phyloP scores from a whole-genome alignment of 2,113 vertebrate species.

The Peromyscus maniculatus region DNA sequence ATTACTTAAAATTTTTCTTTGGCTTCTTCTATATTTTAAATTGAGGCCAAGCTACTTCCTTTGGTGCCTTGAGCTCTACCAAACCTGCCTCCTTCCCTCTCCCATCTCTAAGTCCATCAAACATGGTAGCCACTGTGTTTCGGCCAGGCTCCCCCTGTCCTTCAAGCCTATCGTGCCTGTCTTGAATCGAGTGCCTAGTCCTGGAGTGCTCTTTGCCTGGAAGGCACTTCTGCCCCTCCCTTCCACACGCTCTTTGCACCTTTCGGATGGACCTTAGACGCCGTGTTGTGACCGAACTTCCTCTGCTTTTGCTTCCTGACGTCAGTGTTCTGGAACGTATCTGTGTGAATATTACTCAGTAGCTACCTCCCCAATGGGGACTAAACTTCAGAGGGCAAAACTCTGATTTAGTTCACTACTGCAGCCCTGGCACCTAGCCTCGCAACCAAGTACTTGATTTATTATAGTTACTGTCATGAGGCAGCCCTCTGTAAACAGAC shows the following conservation, averaged over 20 bases:
- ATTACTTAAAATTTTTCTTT: conserved; percentile 41
- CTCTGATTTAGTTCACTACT: not conserved
- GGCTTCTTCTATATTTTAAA: not conserved
- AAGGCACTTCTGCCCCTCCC: not conserved
- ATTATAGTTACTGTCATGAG: not conserved
- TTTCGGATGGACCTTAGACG: not conserved
- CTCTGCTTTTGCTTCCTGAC: not conserved
- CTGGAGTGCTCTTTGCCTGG: not conserved
- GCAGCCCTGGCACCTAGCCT: not conserved
- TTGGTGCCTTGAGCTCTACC: not conserved
- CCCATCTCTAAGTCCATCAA: not conserved
- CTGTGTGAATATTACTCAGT: conserved; percentile 31
- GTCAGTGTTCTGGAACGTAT: not conserved
- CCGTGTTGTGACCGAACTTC: not conserved
- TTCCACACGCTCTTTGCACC: not conserved
- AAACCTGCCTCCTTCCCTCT: not conserved
- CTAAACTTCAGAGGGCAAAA: not conserved
- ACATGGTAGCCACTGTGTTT: not conserved
- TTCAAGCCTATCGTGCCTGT: not conserved
- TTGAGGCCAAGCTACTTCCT: not conserved
- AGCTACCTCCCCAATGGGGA: not conserved
- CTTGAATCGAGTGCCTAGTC: not conserved
- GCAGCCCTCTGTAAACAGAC: not conserved
- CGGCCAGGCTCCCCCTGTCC: not conserved
- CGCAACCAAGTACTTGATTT: not conserved